phyloP scores from a whole-genome alignment of 2,113 vertebrate genomes.

The Isichthys henryi region DNA sequence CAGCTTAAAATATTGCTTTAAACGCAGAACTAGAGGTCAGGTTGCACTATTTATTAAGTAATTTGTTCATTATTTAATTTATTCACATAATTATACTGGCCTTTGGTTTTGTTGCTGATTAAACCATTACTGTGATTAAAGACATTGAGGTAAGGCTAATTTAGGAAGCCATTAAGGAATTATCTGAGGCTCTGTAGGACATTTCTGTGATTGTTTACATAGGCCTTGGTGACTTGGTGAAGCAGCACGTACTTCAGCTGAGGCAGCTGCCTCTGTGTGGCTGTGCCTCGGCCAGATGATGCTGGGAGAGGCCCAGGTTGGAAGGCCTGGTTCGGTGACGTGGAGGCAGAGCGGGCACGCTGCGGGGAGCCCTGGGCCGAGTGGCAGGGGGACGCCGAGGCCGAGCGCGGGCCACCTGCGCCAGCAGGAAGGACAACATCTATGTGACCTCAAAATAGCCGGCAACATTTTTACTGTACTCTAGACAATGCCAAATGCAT shows the following conservation, averaged over 20 bases:
- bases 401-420: slow-evolving; percentile 74
- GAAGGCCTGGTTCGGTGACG: slow-evolving; percentile 79
- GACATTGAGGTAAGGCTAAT: not conserved
- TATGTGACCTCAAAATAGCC: not conserved
- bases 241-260: slow-evolving; percentile 77
- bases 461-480: not conserved
- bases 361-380: slow-evolving; percentile 86
- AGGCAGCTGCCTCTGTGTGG: slow-evolving; percentile 66
- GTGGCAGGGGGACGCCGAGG: slow-evolving; percentile 74
- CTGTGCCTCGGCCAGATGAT: slow-evolving; percentile 52
- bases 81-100: not conserved
- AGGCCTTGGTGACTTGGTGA: not conserved
- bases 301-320: slow-evolving; percentile 68
- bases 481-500: not conserved
- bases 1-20: not conserved
- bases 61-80: not conserved
- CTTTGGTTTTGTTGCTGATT: not conserved
- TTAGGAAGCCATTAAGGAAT: not conserved
- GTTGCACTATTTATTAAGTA: not conserved
- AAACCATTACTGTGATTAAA: not conserved
- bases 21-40: not conserved
- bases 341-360: slow-evolving; percentile 71
- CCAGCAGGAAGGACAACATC: not conserved
- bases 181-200: not conserved
- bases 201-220: not conserved